phyloP scores from a whole-genome alignment of 2,888 invertebrate species.

The Pseudococcus longispinus region DNA sequence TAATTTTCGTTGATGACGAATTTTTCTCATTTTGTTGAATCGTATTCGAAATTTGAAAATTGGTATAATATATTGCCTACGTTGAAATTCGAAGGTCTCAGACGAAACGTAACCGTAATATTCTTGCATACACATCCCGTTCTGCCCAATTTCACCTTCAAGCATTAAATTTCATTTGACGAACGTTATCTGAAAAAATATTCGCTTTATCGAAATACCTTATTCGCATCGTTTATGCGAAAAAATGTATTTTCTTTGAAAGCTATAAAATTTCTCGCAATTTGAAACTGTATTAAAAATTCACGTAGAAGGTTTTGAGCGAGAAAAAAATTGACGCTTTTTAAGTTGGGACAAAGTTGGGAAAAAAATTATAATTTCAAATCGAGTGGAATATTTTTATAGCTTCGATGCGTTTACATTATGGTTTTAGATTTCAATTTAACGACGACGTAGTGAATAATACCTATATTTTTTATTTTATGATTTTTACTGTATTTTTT shows the following conservation, averaged over 20 bases:
- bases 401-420: not conserved
- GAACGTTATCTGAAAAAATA: not conserved
- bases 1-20: too few relatives aligned
- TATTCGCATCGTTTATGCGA: too few relatives aligned
- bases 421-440: not conserved
- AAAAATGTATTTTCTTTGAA: too few relatives aligned
- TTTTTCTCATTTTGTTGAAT: too few relatives aligned
- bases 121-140: not conserved
- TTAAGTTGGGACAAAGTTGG: not conserved
- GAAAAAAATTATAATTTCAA: constrained; percentile 1
- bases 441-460: not conserved
- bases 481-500: not conserved
- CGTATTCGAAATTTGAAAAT: too few relatives aligned
- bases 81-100: not conserved
- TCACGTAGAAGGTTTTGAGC: not conserved
- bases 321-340: not conserved
- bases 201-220: too few relatives aligned
- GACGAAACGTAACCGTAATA: too few relatives aligned
- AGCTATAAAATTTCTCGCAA: not conserved
- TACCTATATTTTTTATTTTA: not conserved
- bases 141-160: not conserved
- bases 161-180: not conserved
- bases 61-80: not conserved
- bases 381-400: not conserved
- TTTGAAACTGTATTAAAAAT: not conserved